Evolutionary conservation across 1,140 invertebrate genomes (phyloP).

Genomic region (Zelostemma sp.): DNA sequence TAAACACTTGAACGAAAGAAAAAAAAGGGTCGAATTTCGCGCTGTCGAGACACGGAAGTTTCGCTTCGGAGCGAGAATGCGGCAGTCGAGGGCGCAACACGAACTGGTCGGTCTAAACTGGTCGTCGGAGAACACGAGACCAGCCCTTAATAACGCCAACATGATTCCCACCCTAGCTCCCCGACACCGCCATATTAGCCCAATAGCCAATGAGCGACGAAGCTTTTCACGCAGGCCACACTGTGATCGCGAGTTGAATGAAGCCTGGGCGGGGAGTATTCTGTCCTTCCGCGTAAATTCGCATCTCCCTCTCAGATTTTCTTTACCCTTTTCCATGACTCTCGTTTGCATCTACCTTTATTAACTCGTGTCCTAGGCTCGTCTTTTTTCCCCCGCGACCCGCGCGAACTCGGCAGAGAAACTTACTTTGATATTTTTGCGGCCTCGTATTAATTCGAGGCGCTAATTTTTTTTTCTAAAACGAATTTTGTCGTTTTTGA

Average conservation of each 20-base stretch:
- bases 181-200: conserved; percentile 70
- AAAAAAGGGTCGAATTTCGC: conserved; percentile 28
- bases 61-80: conserved; percentile 50
- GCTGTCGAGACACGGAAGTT: conserved; percentile 17
- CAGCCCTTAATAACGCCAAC: conserved; percentile 67
- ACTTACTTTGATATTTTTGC: no score
- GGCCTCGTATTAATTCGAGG: no score
- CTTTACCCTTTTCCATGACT: conserved; percentile 35
- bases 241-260: conserved; percentile 65
- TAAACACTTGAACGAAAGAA: no score
- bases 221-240: conserved; percentile 64
- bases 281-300: conserved; percentile 63
- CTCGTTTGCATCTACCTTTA: conserved; percentile 45
- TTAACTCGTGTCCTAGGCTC: conserved; percentile 36
- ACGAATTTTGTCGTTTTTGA: no score
- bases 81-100: conserved; percentile 64
- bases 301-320: conserved; percentile 45
- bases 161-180: conserved; percentile 55
- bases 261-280: conserved; percentile 68
- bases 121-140: conserved; percentile 58
- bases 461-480: no score
- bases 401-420: no score
- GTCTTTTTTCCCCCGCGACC: no score
- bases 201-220: conserved; percentile 60
- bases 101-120: no score